phyloP scores from a whole-genome alignment of 2,888 invertebrate species.

The Chrysina gloriosa region DNA sequence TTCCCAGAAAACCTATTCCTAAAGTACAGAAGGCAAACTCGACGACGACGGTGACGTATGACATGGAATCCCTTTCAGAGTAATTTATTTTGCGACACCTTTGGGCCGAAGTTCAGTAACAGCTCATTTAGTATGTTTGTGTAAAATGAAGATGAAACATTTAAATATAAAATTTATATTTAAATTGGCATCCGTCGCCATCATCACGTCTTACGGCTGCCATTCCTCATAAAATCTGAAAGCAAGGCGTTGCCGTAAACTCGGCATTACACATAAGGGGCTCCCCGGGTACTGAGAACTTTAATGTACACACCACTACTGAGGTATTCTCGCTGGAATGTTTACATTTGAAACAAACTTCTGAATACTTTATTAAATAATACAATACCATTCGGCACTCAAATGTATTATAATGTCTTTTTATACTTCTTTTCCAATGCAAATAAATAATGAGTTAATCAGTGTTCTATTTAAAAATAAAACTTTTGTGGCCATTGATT shows the following conservation, averaged over 20 bases:
- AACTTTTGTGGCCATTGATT: too few species aligned
- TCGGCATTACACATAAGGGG: background rate
- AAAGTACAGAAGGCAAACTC: conserved; percentile 50
- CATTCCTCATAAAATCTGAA: conserved; percentile 42
- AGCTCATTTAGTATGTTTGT: conserved; percentile 47
- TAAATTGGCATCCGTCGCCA: conserved; percentile 31
- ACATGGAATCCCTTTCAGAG: conserved; percentile 62
- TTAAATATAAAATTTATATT: conserved; percentile 49
- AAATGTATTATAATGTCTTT: too few species aligned
- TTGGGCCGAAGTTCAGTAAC: conserved; percentile 45
- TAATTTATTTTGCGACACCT: conserved; percentile 60
- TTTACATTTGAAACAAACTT: too few species aligned
- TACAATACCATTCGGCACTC: too few species aligned
- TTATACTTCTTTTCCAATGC: too few species aligned
- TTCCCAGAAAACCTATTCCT: conserved; percentile 28
- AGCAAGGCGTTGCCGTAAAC: background rate
- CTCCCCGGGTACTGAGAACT: background rate
- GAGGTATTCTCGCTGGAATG: too few species aligned
- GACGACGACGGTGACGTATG: conserved; percentile 56
- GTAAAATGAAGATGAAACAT: conserved; percentile 44
- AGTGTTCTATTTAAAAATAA: too few species aligned
- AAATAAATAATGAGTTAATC: too few species aligned
- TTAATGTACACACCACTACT: too few species aligned
- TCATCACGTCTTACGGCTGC: background rate
- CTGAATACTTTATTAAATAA: too few species aligned